phyloP scores from a whole-genome alignment of 2,797 vertebrate species.

The Sebastes trivittatus region DNA sequence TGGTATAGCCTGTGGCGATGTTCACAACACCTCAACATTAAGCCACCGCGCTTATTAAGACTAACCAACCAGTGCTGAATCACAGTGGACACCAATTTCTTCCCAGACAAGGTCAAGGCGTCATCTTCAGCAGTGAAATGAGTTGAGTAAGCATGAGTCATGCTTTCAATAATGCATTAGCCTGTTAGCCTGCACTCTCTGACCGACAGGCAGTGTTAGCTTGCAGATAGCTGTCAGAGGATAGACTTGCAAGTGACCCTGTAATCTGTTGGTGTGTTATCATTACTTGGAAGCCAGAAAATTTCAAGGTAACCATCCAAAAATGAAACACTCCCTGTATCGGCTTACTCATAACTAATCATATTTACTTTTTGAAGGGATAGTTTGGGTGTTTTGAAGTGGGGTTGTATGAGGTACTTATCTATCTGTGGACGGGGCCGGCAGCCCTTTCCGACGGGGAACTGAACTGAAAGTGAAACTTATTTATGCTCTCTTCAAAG shows the following conservation, averaged over 20 bases:
- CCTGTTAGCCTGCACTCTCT: slow-evolving; percentile 27
- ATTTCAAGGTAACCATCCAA: neutral
- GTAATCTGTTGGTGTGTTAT: slow-evolving; percentile 5
- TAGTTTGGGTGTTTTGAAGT: no score
- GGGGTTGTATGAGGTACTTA: no score
- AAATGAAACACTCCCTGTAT: neutral
- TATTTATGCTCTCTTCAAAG: no score
- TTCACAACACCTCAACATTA: slow-evolving; percentile 55
- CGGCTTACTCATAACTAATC: neutral
- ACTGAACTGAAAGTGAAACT: no score
- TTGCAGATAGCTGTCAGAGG: slow-evolving; percentile 49
- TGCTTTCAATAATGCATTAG: slow-evolving; percentile 70
- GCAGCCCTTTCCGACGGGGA: no score
- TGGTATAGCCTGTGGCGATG: slow-evolving; percentile 45
- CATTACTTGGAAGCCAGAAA: slow-evolving; percentile 5
- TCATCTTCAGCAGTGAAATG: slow-evolving; percentile 48
- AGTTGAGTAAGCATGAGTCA: slow-evolving; percentile 72
- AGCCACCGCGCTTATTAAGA: slow-evolving; percentile 27
- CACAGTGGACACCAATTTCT: slow-evolving; percentile 42
- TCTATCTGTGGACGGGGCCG: no score
- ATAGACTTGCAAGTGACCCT: slow-evolving; percentile 34
- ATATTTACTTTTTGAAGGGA: neutral
- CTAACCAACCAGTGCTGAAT: slow-evolving; percentile 36
- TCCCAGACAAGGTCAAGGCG: slow-evolving; percentile 53
- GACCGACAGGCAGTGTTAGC: slow-evolving; percentile 44